phyloP scores from a whole-genome alignment of 1,140 invertebrate species.

The Pseudomyrmex sp. region DNA sequence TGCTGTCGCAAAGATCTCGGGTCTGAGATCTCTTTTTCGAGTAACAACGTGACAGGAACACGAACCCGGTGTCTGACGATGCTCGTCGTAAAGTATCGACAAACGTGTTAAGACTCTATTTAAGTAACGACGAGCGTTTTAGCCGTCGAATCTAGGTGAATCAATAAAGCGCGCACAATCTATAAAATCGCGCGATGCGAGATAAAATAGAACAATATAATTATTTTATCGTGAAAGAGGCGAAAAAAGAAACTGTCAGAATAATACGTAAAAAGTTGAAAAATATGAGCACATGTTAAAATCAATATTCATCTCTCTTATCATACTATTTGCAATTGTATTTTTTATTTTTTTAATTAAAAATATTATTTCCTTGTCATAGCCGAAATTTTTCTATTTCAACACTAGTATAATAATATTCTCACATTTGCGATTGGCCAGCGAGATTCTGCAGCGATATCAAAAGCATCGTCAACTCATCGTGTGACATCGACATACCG shows the following conservation, averaged over 20 bases:
- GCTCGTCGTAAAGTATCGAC: constrained; percentile 21
- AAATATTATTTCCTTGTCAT: too few relatives aligned
- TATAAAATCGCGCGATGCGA: not conserved
- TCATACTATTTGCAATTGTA: too few relatives aligned
- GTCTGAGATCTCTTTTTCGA: not conserved
- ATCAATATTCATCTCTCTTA: too few relatives aligned
- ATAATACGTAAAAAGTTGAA: not conserved
- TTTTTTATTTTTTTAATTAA: too few relatives aligned
- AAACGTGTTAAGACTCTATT: constrained; percentile 49
- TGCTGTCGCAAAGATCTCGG: constrained; percentile 54
- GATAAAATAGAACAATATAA: not conserved
- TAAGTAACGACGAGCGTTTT: constrained; percentile 2
- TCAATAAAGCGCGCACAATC: constrained; percentile 21
- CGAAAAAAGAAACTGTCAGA: not conserved
- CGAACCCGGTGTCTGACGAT: constrained; percentile 37
- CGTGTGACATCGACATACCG: not conserved
- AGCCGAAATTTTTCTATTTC: too few relatives aligned
- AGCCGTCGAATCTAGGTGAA: constrained; percentile 23
- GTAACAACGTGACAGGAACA: constrained; percentile 64
- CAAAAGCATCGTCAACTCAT: not conserved
- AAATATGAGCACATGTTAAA: not conserved
- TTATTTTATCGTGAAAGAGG: too few relatives aligned
- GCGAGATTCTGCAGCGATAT: not conserved
- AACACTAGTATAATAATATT: too few relatives aligned
- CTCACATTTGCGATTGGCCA: not conserved